A percentile compares a stretch with the other conserved stretches of the same genome.
Evolutionary conservation across 2,888 invertebrate species (phyloP).

Genomic region (Caenorhabditis sp.): DNA sequence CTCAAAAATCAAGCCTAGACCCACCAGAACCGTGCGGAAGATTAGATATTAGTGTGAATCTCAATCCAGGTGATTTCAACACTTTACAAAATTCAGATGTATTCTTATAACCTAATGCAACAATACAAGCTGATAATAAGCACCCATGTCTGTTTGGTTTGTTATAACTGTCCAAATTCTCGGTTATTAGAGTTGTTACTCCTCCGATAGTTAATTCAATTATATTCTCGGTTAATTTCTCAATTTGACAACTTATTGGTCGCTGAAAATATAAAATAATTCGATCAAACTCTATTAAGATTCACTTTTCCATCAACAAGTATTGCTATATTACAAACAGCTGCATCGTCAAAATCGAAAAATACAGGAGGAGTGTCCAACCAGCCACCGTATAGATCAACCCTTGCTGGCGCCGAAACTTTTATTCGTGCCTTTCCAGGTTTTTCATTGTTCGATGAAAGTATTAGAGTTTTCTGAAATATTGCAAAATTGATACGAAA

Average conservation of each 20-base stretch:
- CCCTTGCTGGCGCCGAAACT: constrained; percentile 15
- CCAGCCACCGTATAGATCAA: constrained; percentile 74
- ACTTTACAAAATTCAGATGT: constrained; percentile 1
- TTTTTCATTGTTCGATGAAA: not conserved
- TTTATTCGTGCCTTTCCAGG: not conserved
- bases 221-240: constrained; percentile 8
- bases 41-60: constrained; percentile 33
- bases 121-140: constrained; percentile 57
- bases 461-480: not conserved
- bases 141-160: constrained; percentile 41
- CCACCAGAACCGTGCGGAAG: constrained; percentile 65
- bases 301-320: constrained; percentile 72
- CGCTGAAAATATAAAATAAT: constrained; percentile 14
- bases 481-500: not conserved
- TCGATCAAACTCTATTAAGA: no score
- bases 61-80: constrained; percentile 25
- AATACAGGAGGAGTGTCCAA: constrained; percentile 76
- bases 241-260: constrained; percentile 25
- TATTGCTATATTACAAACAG: constrained; percentile 74
- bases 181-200: not conserved
- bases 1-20: no score
- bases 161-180: constrained; percentile 15
- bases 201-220: not conserved
- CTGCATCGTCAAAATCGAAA: constrained; percentile 74
- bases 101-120: constrained; percentile 36